phyloP scores from a whole-genome alignment of 2,113 vertebrate genomes.

The Gymnocephalus cernua region DNA sequence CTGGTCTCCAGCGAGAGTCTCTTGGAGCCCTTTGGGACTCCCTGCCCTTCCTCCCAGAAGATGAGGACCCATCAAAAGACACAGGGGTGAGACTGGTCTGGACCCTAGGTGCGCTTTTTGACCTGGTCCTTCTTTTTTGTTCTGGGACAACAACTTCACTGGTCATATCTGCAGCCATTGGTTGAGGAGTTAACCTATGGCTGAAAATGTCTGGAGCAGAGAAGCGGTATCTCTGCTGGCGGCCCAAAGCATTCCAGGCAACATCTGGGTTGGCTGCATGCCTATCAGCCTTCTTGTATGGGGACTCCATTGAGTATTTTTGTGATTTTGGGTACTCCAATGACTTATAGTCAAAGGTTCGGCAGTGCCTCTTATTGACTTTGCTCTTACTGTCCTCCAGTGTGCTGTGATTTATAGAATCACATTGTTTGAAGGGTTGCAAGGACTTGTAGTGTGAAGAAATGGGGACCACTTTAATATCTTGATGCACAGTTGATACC shows the following conservation, averaged over 20 bases:
- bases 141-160: conserved; percentile 79
- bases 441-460: conserved; percentile 80
- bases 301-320: conserved; percentile 85
- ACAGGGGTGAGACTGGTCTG: conserved; percentile 87
- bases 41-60: conserved; percentile 84
- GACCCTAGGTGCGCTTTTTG: conserved; percentile 91
- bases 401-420: conserved; percentile 84
- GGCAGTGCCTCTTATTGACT: conserved; percentile 93
- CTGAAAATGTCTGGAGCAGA: conserved; percentile 83
- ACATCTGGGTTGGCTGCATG: conserved; percentile 80
- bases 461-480: conserved; percentile 90
- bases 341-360: conserved; percentile 91
- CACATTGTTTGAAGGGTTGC: conserved; percentile 88
- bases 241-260: conserved; percentile 83
- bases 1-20: conserved; percentile 82
- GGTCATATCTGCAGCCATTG: conserved; percentile 73
- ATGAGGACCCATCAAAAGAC: conserved; percentile 84
- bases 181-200: conserved; percentile 77
- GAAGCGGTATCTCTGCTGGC: conserved; percentile 85
- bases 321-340: conserved; percentile 84
- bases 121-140: conserved; percentile 89
- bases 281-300: conserved; percentile 79
- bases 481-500: conserved; percentile 93
- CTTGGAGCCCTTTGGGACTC: conserved; percentile 84
- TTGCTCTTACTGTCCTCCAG: conserved; percentile 84